A percentile compares a stretch with the other conserved stretches of the same genome.
These are phyloP conservation scores for Dasyurus viverrinus DNA, from an alignment of 2,113 vertebrate genomes.

Conservation along the genomic window DNA sequence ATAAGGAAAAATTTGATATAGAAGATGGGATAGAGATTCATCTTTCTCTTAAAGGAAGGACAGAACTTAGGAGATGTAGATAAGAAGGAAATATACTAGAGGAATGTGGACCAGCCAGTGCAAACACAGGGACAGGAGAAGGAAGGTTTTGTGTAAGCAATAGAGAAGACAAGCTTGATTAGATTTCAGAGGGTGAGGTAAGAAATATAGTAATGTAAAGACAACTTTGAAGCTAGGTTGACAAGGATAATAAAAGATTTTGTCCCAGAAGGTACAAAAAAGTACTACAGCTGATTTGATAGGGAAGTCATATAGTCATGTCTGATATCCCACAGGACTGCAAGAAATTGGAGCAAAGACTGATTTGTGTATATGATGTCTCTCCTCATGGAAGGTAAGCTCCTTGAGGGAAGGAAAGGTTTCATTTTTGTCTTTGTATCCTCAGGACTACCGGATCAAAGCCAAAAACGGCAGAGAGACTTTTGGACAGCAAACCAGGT, in stretches of 20 bases:
- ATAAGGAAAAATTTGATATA: not conserved
- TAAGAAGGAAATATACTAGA: not conserved
- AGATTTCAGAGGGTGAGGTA: not conserved
- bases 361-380: not conserved
- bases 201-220: not conserved
- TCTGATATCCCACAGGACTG: not conserved
- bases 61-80: not conserved
- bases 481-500: not conserved
- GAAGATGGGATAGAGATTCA: not conserved
- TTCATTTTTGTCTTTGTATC: not conserved
- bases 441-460: not conserved
- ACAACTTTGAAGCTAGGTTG: not conserved
- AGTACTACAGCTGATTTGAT: not conserved
- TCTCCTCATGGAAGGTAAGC: not conserved
- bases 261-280: not conserved
- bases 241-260: not conserved
- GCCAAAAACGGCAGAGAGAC: not conserved
- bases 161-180: not conserved
- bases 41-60: not conserved
- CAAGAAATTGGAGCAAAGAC: not conserved
- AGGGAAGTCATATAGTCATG: not conserved
- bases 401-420: not conserved
- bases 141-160: not conserved
- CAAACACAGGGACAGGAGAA: not conserved
- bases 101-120: not conserved